Base-by-base conservation (phyloP, 2,113 vertebrate species). In the Gulo gulo region DNA sequence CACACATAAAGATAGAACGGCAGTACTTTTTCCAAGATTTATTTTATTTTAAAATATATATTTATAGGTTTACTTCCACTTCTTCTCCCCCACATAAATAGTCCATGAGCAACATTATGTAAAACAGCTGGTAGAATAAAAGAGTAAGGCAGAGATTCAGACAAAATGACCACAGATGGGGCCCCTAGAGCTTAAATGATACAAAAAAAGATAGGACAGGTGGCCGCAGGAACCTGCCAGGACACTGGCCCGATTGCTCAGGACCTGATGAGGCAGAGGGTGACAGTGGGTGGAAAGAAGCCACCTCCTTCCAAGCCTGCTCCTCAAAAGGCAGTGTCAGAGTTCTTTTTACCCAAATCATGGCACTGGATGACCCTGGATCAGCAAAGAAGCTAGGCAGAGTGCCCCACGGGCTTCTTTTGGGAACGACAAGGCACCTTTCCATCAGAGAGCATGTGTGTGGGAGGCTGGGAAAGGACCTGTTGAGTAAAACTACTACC, bases 231-330 rank as follows among this genome's bases (percentile, higher is more conserved):
- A 61, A 50, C 8, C 31, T 45, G 24, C 4, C 11, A 86, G 34
- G 63, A 31, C 4, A 21, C 1, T 71, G 39, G 34, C 4, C 2
- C 29, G n/a, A 7, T 1, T 82, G 6, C 16, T 23, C 18, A 52
- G 39, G 1, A 83, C 1, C 12, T 13, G 12, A 21, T 4, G 34
- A 4, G 23, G 0, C 9, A 69, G 15, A 91, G 15, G 1, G 4
- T 7, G 0, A 15, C 71, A 47, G 50, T 31, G 13, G 73, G 1
- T n/a, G 1, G 15, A 7, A n/a, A 81, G 74, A 87, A 29, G 2
- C 4, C 45, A 3, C 8, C 2, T 16, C n/a, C 1, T 78, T 4
- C 9, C 4, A 4, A 63, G 0, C 7, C 42, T 10, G 0, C 1
- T 88, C 21, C 12, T 42, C 36, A 24, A 86, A 78, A 85, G 16